These are phyloP conservation scores for Sciaenops ocellatus DNA, from an alignment of 2,797 vertebrate species.

Conservation along the genomic window DNA sequence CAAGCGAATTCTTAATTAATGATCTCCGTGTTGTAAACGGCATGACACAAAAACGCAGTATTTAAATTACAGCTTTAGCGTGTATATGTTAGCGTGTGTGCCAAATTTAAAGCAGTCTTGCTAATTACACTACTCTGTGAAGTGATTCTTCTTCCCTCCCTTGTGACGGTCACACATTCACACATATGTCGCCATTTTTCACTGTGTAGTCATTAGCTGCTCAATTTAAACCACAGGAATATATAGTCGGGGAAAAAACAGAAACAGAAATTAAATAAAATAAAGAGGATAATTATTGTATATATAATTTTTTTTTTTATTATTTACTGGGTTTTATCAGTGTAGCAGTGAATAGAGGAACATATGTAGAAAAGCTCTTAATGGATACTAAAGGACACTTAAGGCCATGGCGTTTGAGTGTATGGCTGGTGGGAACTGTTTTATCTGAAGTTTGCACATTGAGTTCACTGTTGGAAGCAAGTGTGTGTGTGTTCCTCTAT, in stretches of 20 bases:
- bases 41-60: conserved; percentile 21
- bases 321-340: conserved; percentile 37
- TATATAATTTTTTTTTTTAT: conserved; percentile 28
- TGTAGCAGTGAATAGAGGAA: conserved; percentile 44
- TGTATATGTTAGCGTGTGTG: conserved; percentile 3
- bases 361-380: conserved; percentile 36
- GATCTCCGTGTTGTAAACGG: conserved; percentile 2
- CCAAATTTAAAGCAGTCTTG: conserved; percentile 45
- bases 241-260: conserved; percentile 25
- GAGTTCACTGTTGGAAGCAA: conserved; percentile 31
- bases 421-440: conserved; percentile 48
- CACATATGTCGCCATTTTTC: conserved; percentile 34
- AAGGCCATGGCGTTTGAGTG: conserved; percentile 22
- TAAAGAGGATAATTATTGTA: conserved; percentile 46
- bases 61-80: conserved; percentile 23
- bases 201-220: conserved; percentile 39
- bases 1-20: conserved; percentile 19
- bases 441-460: conserved; percentile 72
- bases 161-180: conserved; percentile 25
- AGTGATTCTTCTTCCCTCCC: conserved; percentile 39
- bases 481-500: background rate
- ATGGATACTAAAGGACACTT: conserved; percentile 49
- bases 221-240: conserved; percentile 45
- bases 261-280: conserved; percentile 28
- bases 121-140: conserved; percentile 55